Evolutionary conservation across 2,113 vertebrate genomes (phyloP), one percentile per base, ranked within the genome.

Genomic region (Stictonetta naevosa): DNA sequence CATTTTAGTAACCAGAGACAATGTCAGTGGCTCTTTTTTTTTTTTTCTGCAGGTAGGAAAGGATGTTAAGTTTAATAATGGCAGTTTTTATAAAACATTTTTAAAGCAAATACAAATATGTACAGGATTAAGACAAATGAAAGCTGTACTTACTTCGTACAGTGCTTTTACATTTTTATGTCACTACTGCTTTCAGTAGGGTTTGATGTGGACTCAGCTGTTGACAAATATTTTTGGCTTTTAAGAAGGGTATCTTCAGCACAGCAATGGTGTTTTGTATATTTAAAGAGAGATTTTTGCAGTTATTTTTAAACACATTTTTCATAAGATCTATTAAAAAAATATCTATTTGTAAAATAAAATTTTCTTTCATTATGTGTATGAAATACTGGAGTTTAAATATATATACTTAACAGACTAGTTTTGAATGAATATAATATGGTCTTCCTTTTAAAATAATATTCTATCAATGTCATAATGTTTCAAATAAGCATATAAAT

Each of bases 271-370:
- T 94, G 88, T 96, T 97, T 97, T 98, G 88, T 98, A 98, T 95
- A 97, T 98, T 97, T 97, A 96, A 97, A 97, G 96, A 96, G 88
- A 97, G 74, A 97, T 98, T 97, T 97, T 95, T 95, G 63, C 83
- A 96, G 82, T 96, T 98, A 98, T 98, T 98, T 98, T 98, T 98
- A 67, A 98, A 95, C 46, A 76, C 78, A 79, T 88, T 97, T 97
- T 97, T 96, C 86, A 92, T 93, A 95, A 97, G 82, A 59, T 93
- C 89, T 97, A 85, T 97, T 97, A 93, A 93, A 93, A 93, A 83
- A 96, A 88, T 84, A 92, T 64, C 67, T 98, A 93, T 97, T 98
- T 98, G 96, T 98, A 97, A 97, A 97, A 94, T 96, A 95, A 8
- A 71, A 71, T 79, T 97, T 97, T 95, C 80, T 96, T 97, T 96